Evolutionary conservation across 2,888 invertebrate genomes (phyloP), one percentile per base, ranked within the genome.

Genomic region (Keiferia lycopersicella): DNA sequence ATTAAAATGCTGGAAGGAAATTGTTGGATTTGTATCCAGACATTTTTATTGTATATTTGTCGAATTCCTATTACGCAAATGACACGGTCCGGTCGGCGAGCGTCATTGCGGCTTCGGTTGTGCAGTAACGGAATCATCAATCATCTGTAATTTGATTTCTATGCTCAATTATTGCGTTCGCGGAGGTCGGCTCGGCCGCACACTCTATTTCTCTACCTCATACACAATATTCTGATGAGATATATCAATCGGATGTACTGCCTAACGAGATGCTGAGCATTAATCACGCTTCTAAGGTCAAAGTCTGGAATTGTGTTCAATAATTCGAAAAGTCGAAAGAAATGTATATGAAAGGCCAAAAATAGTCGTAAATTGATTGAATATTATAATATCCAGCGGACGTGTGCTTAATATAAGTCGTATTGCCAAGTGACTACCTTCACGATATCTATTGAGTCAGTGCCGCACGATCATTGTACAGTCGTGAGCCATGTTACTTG

Each of bases 131-230:
- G 91, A 82, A 90, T 89, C 88, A 87, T 91, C 91, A 90, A 91
- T 91, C 91, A 87, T 90, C 88, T 85, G 86, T 91, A 90, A 91
- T 91, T 91, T 90, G 91, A 91, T 91, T 91, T 91, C 90, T 91
- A 90, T 89, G 88, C 88, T 90, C 91, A 91, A 91, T 91, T 91
- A 91, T 91, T 91, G 85, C 88, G 87, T 89, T 85, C 86, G 85
- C 86, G 83, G 88, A 88, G 89, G 87, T 90, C 90, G 88, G 75
- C 74, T 73, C 80, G 78, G 82, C 78, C 79, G 80, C 80, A 79
- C 80, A 81, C 82, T 82, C 79, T 75, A 79, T 79, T 86, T 83
- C 81, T 82, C 81, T 75, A 82, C 77, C 76, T 76, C 69, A 71
- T 74, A 75, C 75, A 73, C 74, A 77, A 74, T 74, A 73, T 76